Evolutionary conservation across 30 jellyfish, hydroid and myxozoan species (phyloP).

Genomic region (Hydractinia symbiolongicarpus): DNA sequence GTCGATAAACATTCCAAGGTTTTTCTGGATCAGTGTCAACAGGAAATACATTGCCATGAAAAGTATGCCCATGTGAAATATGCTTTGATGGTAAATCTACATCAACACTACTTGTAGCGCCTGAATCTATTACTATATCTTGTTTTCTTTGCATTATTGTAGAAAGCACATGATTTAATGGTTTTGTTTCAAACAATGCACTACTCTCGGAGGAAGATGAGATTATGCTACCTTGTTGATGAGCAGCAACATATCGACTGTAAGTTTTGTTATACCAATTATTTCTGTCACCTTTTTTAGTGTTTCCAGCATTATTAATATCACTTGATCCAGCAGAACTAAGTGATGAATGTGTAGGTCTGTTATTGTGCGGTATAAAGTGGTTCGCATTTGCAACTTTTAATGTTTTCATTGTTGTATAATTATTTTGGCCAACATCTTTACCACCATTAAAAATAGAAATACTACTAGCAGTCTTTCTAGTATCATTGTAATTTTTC

Average conservation of each 20-base stretch:
- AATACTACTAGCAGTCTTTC: too few relatives aligned
- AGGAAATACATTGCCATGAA: slow-evolving; percentile 5
- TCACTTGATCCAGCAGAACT: slow-evolving; percentile 20
- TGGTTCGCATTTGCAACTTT: too few relatives aligned
- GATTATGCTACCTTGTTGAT: background rate
- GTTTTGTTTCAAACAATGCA: background rate
- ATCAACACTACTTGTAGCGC: background rate
- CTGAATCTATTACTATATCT: background rate
- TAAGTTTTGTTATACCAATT: slow-evolving; percentile 19
- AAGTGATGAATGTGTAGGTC: background rate
- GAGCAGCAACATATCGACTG: slow-evolving; percentile 17
- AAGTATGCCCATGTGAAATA: slow-evolving; percentile 16
- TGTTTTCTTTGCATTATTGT: background rate
- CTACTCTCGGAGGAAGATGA: slow-evolving; percentile 11
- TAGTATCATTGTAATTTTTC: too few relatives aligned
- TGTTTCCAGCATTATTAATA: background rate
- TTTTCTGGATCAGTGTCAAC: slow-evolving; percentile 18
- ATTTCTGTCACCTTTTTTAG: background rate
- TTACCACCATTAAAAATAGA: too few relatives aligned
- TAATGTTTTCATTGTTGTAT: too few relatives aligned
- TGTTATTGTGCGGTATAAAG: background rate
- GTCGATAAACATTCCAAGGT: slow-evolving; percentile 70
- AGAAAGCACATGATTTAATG: background rate
- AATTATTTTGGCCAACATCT: too few relatives aligned
- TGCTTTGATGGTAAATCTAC: slow-evolving; percentile 6